Evolutionary conservation across 2,888 invertebrate genomes (phyloP).

Genomic region (Pseudoips prasinana): DNA sequence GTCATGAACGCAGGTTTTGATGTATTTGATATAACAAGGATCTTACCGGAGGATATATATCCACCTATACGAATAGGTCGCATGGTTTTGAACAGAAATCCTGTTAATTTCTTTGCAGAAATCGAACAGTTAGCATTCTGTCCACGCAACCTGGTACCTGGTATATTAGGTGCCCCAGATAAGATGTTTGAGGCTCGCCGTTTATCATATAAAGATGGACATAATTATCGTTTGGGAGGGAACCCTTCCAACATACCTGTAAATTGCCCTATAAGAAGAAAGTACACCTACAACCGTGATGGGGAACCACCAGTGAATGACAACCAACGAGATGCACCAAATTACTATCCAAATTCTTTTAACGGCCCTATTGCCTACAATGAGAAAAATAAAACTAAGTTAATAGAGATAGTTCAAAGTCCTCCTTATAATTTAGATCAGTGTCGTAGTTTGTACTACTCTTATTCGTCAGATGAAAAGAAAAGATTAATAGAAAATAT

Average conservation of each 20-base stretch:
- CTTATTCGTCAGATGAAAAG: constrained; percentile 86
- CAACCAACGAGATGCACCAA: constrained; percentile 93
- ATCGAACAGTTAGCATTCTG: constrained; percentile 94
- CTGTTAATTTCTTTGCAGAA: constrained; percentile 94
- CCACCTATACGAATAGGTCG: constrained; percentile 92
- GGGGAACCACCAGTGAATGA: constrained; percentile 88
- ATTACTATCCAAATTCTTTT: constrained; percentile 98
- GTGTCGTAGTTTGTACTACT: constrained; percentile 87
- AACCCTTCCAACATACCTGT: constrained; percentile 96
- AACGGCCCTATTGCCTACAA: constrained; percentile 88
- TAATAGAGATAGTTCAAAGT: constrained; percentile 83
- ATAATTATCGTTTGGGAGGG: constrained; percentile 90
- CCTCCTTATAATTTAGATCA: constrained; percentile 94
- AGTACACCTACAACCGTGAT: constrained; percentile 92
- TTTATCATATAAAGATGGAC: constrained; percentile 94
- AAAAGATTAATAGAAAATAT: constrained; percentile 90
- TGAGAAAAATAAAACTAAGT: constrained; percentile 75
- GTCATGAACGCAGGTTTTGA: constrained; percentile 89
- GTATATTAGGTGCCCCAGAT: constrained; percentile 94
- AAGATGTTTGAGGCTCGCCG: constrained; percentile 93
- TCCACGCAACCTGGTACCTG: constrained; percentile 93
- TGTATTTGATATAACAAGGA: constrained; percentile 95
- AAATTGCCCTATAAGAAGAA: constrained; percentile 91
- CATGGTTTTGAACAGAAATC: constrained; percentile 91
- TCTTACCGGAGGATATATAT: constrained; percentile 89